Percentiles rank a stretch among this genome's conserved stretches.
Conservation (phyloP, 2,113 vertebrate genomes). For the Aspiorhynchus laticeps region DNA sequence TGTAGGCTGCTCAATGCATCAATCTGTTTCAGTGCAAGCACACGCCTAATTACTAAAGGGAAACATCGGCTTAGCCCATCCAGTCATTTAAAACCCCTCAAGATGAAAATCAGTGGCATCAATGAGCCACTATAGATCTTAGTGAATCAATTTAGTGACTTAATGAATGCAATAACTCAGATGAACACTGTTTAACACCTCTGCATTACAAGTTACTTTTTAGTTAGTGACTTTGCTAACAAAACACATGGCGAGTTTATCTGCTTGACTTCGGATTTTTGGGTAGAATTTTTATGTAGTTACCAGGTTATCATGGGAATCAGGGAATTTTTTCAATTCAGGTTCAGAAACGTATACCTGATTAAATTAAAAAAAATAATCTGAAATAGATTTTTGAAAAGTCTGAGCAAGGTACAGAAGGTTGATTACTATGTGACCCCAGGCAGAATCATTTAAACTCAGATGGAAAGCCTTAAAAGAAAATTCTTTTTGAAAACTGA, state of each 20-base stretch:
- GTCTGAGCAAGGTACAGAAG: not conserved
- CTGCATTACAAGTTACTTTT: conserved; percentile 1
- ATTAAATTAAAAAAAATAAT: not conserved
- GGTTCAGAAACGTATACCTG: not conserved
- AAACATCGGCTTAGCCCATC: conserved; percentile 24
- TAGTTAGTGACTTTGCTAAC: not conserved
- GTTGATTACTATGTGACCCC: not conserved
- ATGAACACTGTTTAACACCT: conserved; percentile 11
- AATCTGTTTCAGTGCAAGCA: conserved; percentile 25
- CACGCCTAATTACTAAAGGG: conserved; percentile 11
- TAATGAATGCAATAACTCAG: conserved; percentile 14
- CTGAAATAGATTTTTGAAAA: not conserved
- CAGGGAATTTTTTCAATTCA: not conserved
- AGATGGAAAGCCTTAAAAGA: not conserved
- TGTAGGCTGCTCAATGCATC: conserved; percentile 24
- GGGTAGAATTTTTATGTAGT: not conserved
- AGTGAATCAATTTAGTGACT: not conserved
- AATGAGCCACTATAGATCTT: conserved; percentile 24
- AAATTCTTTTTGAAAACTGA: not conserved
- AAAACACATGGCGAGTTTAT: not conserved
- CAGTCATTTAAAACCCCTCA: conserved; percentile 16
- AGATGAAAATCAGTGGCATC: conserved; percentile 33
- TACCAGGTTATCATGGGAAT: not conserved
- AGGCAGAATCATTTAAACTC: not conserved
- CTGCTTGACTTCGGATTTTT: not conserved